Conservation (phyloP, 2,797 vertebrate genomes). For the Scarus forsteni region DNA sequence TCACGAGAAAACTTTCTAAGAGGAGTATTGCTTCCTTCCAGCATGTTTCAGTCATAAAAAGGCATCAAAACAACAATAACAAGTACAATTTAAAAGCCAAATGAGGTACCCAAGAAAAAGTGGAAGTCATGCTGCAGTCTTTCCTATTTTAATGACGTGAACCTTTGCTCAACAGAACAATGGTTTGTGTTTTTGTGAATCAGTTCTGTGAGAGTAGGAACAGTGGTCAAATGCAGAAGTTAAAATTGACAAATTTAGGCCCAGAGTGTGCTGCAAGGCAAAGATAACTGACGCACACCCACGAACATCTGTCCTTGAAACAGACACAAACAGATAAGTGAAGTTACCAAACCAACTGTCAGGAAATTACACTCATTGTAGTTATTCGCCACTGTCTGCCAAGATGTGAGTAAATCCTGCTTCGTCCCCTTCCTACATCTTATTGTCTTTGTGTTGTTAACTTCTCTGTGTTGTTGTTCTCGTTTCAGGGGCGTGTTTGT, state of each 20-base stretch:
- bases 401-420: slow-evolving; percentile 34
- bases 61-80: no score
- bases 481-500: slow-evolving; percentile 42
- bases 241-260: not conserved
- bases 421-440: no score
- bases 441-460: not conserved
- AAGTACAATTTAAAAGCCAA: no score
- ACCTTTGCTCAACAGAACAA: not conserved
- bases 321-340: slow-evolving; percentile 53
- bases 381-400: not conserved
- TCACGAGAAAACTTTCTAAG: no score
- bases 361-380: not conserved
- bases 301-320: slow-evolving; percentile 31
- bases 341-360: slow-evolving; percentile 37
- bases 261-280: slow-evolving; percentile 28
- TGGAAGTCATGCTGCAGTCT: no score
- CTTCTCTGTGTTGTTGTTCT: not conserved
- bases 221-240: not conserved
- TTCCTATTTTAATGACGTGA: no score
- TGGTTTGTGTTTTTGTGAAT: not conserved
- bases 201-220: not conserved
- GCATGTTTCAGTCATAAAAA: no score
- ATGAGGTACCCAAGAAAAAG: no score
- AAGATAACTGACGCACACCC: slow-evolving; percentile 70
- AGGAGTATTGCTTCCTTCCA: no score